Conservation (phyloP, 1,140 invertebrate species). For the Neodiprion fabricii region DNA sequence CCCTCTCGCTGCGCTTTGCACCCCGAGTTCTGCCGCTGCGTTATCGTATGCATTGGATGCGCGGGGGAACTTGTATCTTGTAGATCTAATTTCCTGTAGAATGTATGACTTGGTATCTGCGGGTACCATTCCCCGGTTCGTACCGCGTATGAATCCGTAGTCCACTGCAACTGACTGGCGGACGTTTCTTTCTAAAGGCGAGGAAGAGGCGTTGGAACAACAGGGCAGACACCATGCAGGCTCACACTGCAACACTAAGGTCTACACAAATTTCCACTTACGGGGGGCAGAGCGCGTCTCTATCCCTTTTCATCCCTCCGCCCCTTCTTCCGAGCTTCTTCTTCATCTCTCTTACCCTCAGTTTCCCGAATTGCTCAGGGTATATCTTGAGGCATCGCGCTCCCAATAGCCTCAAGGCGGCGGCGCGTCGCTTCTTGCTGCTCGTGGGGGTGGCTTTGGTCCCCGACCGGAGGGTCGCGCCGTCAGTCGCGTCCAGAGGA, state of each 20-base stretch:
- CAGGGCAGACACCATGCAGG: not conserved
- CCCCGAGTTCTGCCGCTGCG: not conserved
- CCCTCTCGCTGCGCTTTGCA: not conserved
- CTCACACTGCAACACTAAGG: slow-evolving; percentile 13
- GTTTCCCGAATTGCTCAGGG: slow-evolving; percentile 25
- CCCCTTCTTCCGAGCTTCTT: slow-evolving; percentile 13
- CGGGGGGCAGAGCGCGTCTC: slow-evolving; percentile 7
- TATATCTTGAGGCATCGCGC: not conserved
- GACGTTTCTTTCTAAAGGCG: not conserved
- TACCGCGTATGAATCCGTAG: not conserved
- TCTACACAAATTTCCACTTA: slow-evolving; percentile 47
- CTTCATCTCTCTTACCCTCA: slow-evolving; percentile 15
- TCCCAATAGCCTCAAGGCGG: slow-evolving; percentile 39
- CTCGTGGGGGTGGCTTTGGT: slow-evolving; percentile 21
- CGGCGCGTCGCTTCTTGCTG: slow-evolving; percentile 32
- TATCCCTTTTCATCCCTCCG: not conserved
- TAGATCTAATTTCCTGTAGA: not conserved
- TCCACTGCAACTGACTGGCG: not conserved
- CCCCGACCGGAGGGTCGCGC: slow-evolving; percentile 32
- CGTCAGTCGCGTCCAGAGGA: slow-evolving; percentile 44
- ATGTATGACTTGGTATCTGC: not conserved
- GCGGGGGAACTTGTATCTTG: not conserved
- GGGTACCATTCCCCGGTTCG: not conserved
- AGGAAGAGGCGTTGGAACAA: not conserved
- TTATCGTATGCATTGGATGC: not conserved